Conservation (phyloP, 2,888 invertebrate species). For the Margaritifera margaritifera region DNA sequence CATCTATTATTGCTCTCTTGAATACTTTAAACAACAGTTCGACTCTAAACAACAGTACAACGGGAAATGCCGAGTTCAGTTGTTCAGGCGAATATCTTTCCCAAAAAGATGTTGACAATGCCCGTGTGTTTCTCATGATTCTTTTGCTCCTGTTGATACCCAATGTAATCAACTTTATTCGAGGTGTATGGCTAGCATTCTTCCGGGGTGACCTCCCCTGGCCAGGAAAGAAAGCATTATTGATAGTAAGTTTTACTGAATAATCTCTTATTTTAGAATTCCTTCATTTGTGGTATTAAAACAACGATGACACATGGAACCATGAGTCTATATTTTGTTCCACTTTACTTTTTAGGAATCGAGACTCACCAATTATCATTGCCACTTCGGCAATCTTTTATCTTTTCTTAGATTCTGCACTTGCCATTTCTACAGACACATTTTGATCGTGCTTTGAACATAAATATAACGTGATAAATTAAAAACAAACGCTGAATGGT, state of each 20-base stretch:
- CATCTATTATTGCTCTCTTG: conserved; percentile 36
- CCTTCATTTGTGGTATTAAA: background rate
- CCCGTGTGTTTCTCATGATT: conserved; percentile 33
- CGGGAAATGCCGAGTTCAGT: too few species aligned
- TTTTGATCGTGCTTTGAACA: too few species aligned
- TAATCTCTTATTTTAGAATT: background rate
- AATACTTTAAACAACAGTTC: background rate
- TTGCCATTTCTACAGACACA: too few species aligned
- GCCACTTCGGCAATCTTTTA: too few species aligned
- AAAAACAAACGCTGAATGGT: too few species aligned
- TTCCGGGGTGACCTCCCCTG: conserved; percentile 51
- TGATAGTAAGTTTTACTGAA: conserved; percentile 37
- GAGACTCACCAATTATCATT: too few species aligned
- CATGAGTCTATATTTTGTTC: background rate
- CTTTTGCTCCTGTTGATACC: conserved; percentile 43
- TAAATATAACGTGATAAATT: too few species aligned
- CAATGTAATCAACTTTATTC: conserved; percentile 39
- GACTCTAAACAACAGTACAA: too few species aligned
- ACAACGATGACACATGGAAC: background rate
- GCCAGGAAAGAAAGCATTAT: conserved; percentile 42
- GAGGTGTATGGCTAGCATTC: conserved; percentile 46
- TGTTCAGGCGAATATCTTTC: background rate
- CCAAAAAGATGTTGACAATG: background rate
- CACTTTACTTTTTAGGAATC: too few species aligned
- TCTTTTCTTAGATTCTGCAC: too few species aligned